phyloP scores from a whole-genome alignment of 2,113 vertebrate species.

The Neolamprologus devosi region DNA sequence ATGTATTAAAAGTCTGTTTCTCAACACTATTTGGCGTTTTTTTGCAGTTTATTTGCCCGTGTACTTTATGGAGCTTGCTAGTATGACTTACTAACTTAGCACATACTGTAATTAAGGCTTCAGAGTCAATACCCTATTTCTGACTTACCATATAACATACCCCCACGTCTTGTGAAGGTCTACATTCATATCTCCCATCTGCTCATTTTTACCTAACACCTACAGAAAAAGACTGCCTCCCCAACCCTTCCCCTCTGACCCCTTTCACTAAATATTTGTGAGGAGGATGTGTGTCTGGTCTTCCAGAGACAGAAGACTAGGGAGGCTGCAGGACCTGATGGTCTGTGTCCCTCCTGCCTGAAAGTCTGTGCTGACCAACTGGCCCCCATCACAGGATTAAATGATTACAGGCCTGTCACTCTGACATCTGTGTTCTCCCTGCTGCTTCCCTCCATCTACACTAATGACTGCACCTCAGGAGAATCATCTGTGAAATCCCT shows the following conservation, averaged over 20 bases:
- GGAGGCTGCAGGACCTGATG: neutral
- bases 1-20: neutral
- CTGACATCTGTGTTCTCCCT: neutral
- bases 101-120: neutral
- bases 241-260: neutral
- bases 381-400: neutral
- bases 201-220: neutral
- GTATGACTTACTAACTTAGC: neutral
- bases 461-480: neutral
- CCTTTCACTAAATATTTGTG: neutral
- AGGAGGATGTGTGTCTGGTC: neutral
- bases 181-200: neutral
- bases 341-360: neutral
- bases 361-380: neutral
- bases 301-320: neutral
- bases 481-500: neutral
- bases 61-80: neutral
- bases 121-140: neutral
- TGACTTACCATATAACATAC: neutral
- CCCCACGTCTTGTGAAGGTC: neutral
- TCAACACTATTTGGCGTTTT: neutral
- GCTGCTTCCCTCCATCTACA: neutral
- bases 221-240: neutral
- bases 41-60: neutral
- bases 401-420: neutral